These are phyloP conservation scores for Eupeodes latifasciatus DNA, from an alignment of 2,888 invertebrate genomes.

Conservation along the genomic window DNA sequence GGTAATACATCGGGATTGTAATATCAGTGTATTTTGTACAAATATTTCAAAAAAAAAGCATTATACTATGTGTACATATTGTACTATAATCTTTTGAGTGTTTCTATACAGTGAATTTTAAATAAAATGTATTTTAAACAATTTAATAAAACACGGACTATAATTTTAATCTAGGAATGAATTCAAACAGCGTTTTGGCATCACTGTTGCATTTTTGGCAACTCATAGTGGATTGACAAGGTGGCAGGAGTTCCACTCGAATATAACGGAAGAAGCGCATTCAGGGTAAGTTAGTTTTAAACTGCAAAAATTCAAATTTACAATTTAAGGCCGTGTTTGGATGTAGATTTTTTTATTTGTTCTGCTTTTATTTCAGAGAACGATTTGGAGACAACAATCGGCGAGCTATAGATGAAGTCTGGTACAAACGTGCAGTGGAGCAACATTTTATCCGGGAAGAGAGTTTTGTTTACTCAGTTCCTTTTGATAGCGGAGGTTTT, in stretches of 20 bases:
- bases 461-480: constrained; percentile 93
- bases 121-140: constrained; percentile 20
- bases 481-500: constrained; percentile 86
- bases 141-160: constrained; percentile 14
- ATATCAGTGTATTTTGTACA: constrained; percentile 41
- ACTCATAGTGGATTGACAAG: constrained; percentile 95
- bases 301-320: neutral
- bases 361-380: constrained; percentile 84
- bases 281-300: constrained; percentile 81
- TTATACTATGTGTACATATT: no score
- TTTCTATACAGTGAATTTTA: neutral
- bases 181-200: constrained; percentile 92
- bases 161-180: constrained; percentile 87
- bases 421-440: constrained; percentile 95
- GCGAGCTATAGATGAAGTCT: constrained; percentile 93
- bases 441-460: constrained; percentile 91
- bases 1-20: constrained; percentile 87
- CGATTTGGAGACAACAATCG: constrained; percentile 90
- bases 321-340: no score
- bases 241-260: constrained; percentile 91
- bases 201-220: constrained; percentile 93
- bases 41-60: constrained; percentile 5
- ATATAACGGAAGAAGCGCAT: constrained; percentile 84
- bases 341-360: no score
- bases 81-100: neutral